A percentile compares a stretch with the other conserved stretches of the same genome.
These are phyloP conservation scores for Euphonia xanthogaster DNA, from an alignment of 2,797 vertebrate species.

Conservation along the genomic window DNA sequence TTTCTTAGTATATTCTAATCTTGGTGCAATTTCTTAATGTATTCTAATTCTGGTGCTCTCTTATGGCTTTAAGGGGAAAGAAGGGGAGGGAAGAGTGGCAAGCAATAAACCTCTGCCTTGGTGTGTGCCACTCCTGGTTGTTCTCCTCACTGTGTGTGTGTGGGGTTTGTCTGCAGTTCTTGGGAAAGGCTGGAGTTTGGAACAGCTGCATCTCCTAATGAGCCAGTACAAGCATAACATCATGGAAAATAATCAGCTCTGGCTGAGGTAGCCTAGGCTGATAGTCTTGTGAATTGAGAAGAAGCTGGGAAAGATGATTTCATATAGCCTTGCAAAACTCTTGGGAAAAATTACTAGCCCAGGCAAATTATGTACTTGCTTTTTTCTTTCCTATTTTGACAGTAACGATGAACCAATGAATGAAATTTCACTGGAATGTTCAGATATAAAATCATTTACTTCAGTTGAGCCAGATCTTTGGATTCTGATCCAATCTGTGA, in stretches of 20 bases:
- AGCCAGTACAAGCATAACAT: background rate
- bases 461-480: background rate
- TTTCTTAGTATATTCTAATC: background rate
- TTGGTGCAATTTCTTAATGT: background rate
- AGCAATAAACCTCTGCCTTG: background rate
- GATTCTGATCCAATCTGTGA: background rate
- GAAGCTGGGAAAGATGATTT: background rate
- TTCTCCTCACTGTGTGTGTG: background rate
- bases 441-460: background rate
- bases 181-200: constrained; percentile 12
- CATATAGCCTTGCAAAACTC: background rate
- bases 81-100: background rate
- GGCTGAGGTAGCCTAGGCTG: background rate
- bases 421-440: background rate
- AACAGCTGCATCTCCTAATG: constrained; percentile 11
- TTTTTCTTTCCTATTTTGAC: background rate
- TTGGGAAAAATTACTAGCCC: background rate
- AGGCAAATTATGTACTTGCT: background rate
- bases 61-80: background rate
- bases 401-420: background rate
- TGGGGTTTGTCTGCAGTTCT: background rate
- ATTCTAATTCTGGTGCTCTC: background rate
- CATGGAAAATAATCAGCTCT: constrained; percentile 27
- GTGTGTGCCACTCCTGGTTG: background rate
- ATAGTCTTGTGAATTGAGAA: background rate